Conservation (phyloP, 2,888 invertebrate species). For the Neelides folsomi region DNA sequence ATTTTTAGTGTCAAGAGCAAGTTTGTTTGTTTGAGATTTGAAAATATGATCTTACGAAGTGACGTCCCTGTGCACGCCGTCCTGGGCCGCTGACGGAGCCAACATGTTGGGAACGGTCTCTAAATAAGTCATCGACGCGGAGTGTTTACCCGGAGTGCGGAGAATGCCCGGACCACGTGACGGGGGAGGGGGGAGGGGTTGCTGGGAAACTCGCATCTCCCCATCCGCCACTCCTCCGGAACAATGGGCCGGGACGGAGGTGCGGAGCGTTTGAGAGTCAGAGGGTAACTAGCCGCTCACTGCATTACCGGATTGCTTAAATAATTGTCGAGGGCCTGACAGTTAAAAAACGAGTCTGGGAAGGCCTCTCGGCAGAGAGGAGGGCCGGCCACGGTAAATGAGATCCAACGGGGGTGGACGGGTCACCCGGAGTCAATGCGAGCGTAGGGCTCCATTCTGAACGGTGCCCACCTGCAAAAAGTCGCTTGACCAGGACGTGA, state of each 20-base stretch:
- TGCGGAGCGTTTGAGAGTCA: too few species aligned
- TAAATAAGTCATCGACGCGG: too few species aligned
- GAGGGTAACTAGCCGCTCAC: too few species aligned
- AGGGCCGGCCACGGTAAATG: background rate
- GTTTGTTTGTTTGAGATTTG: too few species aligned
- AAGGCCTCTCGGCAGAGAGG: background rate
- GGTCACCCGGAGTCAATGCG: conserved; percentile 3
- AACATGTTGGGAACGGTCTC: background rate
- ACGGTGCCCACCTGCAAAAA: conserved; percentile 13
- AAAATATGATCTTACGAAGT: too few species aligned
- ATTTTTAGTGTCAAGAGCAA: too few species aligned
- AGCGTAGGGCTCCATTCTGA: too few species aligned
- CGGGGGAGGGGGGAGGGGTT: conserved; percentile 34
- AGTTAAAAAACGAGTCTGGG: conserved; percentile 13
- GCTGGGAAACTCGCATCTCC: conserved; percentile 17
- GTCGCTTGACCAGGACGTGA: conserved; percentile 24
- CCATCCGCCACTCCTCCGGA: conserved; percentile 18
- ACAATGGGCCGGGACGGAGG: background rate
- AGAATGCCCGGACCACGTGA: conserved; percentile 12
- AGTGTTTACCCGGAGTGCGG: too few species aligned
- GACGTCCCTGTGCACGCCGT: too few species aligned
- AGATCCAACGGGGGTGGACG: conserved; percentile 3
- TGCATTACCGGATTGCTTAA: background rate
- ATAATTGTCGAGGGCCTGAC: conserved; percentile 11
- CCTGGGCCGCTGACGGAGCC: background rate